These are phyloP conservation scores for Nasonia vitripennis DNA, from an alignment of 1,140 invertebrate species.

Conservation along the genomic window DNA sequence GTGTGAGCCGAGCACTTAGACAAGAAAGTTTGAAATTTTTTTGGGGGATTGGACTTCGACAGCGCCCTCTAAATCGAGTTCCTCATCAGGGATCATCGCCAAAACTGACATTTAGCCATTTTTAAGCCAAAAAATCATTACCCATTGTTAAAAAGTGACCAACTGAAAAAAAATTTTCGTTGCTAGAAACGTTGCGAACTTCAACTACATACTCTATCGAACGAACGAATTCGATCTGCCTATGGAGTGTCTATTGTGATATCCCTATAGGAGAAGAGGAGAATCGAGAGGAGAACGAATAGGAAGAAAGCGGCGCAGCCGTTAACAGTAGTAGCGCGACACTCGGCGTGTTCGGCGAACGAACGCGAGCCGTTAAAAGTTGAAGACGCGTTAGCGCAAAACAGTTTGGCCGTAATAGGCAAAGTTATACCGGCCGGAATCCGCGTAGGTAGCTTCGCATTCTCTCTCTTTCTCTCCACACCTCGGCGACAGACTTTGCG, in stretches of 20 bases:
- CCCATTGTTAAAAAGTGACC: no score
- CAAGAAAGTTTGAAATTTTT: no score
- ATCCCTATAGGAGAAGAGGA: not conserved
- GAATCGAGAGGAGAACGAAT: not conserved
- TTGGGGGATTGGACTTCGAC: no score
- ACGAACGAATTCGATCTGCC: no score
- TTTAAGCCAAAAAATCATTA: no score
- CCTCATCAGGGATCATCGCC: no score
- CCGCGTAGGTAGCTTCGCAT: not conserved
- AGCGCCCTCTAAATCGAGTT: no score
- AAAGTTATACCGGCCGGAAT: constrained; percentile 63
- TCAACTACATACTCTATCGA: no score
- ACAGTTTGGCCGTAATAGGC: constrained; percentile 71
- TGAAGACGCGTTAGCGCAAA: constrained; percentile 70
- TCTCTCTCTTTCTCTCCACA: not conserved
- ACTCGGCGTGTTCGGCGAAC: constrained; percentile 15
- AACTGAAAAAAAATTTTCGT: no score
- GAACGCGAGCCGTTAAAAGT: constrained; percentile 68
- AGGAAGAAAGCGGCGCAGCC: constrained; percentile 13
- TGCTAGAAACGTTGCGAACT: no score
- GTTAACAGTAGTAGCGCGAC: constrained; percentile 42
- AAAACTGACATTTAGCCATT: no score
- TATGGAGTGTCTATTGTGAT: not conserved
- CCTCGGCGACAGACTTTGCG: constrained; percentile 25
- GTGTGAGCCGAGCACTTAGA: no score